Conservation (phyloP, 1,140 invertebrate species). For the Rhopalosiphum padi region DNA sequence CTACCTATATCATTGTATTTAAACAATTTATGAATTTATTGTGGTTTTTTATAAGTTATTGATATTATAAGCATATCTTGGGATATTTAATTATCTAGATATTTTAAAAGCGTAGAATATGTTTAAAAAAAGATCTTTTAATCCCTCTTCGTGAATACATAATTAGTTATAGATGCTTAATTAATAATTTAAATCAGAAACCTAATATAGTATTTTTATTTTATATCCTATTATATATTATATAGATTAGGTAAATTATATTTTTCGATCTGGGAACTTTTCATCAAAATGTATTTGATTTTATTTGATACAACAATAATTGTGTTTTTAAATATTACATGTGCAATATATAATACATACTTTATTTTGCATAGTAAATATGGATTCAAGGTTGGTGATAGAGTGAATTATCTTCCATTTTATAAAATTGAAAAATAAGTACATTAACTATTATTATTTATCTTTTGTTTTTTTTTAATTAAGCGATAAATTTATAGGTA, state of each 20-base stretch:
- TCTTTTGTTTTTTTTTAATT: not conserved
- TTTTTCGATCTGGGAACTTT: not conserved
- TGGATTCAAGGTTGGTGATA: not conserved
- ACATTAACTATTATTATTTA: not conserved
- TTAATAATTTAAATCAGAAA: not conserved
- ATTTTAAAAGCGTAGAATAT: not conserved
- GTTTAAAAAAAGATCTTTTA: not conserved
- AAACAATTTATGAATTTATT: not conserved
- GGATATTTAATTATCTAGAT: not conserved
- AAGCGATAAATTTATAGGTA: not conserved
- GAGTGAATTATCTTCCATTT: not conserved
- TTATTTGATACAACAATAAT: not conserved
- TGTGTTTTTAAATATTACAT: not conserved
- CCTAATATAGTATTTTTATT: not conserved
- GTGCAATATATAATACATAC: not conserved
- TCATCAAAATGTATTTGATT: not conserved
- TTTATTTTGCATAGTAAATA: not conserved
- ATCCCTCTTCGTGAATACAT: not conserved
- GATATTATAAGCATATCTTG: not conserved
- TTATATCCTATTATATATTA: not conserved
- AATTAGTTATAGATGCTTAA: not conserved
- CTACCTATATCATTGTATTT: not conserved
- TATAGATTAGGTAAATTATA: not conserved
- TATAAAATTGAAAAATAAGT: not conserved
- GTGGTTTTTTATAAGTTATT: not conserved